Conservation (phyloP, 1,140 invertebrate genomes). For the Lithobius niger region DNA sequence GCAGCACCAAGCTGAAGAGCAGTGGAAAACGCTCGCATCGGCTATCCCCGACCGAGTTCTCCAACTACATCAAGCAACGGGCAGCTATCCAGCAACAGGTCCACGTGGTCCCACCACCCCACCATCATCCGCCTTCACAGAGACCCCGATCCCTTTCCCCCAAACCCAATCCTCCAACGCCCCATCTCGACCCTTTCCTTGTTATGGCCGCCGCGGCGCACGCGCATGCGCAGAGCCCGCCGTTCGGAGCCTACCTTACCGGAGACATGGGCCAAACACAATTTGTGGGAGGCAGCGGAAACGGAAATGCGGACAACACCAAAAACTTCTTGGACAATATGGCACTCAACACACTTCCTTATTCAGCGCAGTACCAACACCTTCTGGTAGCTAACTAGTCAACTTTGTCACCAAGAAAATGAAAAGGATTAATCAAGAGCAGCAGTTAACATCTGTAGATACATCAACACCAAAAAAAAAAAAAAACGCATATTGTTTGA, state of each 20-base stretch:
- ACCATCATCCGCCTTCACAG: conserved; percentile 24
- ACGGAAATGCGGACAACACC: conserved; percentile 23
- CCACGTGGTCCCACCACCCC: conserved; percentile 30
- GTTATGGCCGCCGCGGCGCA: conserved; percentile 15
- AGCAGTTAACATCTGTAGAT: too few species aligned
- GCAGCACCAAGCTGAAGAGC: conserved; percentile 93
- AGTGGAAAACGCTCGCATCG: conserved; percentile 86
- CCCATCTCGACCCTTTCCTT: conserved; percentile 11
- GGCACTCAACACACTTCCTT: conserved; percentile 41
- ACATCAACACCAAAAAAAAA: too few species aligned
- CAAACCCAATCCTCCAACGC: conserved; percentile 17
- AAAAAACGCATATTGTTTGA: too few species aligned
- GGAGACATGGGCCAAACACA: conserved; percentile 8
- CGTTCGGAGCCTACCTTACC: conserved; percentile 11
- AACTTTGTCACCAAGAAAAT: too few species aligned
- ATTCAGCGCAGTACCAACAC: conserved; percentile 56
- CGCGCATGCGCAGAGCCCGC: conserved; percentile 9
- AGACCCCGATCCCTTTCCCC: conserved; percentile 24
- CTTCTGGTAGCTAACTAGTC: conserved; percentile 58
- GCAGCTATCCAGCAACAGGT: conserved; percentile 69
- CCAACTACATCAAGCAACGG: conserved; percentile 88
- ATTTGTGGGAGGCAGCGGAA: conserved; percentile 12
- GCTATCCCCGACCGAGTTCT: conserved; percentile 72
- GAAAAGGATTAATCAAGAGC: too few species aligned
- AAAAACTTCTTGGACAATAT: conserved; percentile 32